Base-by-base conservation (phyloP, 1,140 invertebrate species). In the Caenorhabditis brenneri region DNA sequence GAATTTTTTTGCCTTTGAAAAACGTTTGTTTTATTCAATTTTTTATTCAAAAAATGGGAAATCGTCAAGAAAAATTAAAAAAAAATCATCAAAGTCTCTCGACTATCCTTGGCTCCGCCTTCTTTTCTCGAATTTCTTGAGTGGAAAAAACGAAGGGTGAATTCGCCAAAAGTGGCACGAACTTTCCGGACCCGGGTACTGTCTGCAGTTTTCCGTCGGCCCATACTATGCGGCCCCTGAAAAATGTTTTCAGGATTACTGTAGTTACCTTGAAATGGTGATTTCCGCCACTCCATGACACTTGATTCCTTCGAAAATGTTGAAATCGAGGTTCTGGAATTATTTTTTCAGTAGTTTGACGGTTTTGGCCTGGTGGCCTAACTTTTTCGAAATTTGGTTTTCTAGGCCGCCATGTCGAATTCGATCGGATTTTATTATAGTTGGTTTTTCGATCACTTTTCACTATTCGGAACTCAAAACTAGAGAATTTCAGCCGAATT, bases 291-390 rank as follows among this genome's bases (percentile, higher is more conserved):
- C 94, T n/a, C 95, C 95, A 88, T 95, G 94, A 51, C 95, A 94
- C 53, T 84, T 86, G 83, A 91, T 89, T 89, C 95, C 95, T 93
- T 99, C 97, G 91, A 99, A 99, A 87, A 99, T 97, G 92, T 99
- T 99, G 90, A 97, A 98, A 92, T 99, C 96, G 86, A 94, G 94
- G 16, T 95, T 95, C 85, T 79, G 29, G n/a, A 65, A 79, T n/a
- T n/a, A n/a, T n/a, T n/a, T n/a, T n/a, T n/a, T n/a, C n/a, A n/a
- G n/a, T n/a, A n/a, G n/a, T n/a, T n/a, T n/a, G n/a, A n/a, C n/a
- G n/a, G n/a, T n/a, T n/a, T n/a, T n/a, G n/a, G n/a, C 24, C 19
- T 16, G 39, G 7, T 19, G 22, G 29, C 31, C 55, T 27, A 60
- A 29, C 31, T 60, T 60, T n/a, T n/a, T n/a, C n/a, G n/a, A n/a